Percentiles rank a stretch among this genome's conserved stretches.
Conservation (phyloP, 2,888 invertebrate genomes). For the Glyphotaelius pellucidus region DNA sequence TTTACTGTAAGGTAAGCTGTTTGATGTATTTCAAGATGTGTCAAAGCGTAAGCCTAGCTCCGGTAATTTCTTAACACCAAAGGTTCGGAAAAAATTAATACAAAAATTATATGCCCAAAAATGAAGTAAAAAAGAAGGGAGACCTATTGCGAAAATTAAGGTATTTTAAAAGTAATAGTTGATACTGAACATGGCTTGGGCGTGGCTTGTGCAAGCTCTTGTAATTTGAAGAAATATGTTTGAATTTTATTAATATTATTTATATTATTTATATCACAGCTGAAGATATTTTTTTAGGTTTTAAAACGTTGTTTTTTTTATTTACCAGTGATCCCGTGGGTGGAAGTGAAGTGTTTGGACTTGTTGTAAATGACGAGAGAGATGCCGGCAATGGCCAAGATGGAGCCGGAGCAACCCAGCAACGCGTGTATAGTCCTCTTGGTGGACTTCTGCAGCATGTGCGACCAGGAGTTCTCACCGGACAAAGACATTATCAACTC, state of each 20-base stretch:
- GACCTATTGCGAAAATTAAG: too few species aligned
- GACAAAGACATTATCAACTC: conserved; percentile 75
- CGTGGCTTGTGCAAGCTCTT: too few species aligned
- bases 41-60: too few species aligned
- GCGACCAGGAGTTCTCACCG: conserved; percentile 76
- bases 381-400: conserved; percentile 76
- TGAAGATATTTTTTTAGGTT: background rate
- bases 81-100: too few species aligned
- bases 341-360: conserved; percentile 70
- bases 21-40: too few species aligned
- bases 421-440: conserved; percentile 76
- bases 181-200: too few species aligned
- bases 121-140: too few species aligned
- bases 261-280: background rate
- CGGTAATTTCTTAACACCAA: too few species aligned
- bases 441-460: conserved; percentile 72
- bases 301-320: background rate
- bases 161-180: too few species aligned
- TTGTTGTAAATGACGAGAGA: conserved; percentile 74
- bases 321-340: conserved; percentile 76
- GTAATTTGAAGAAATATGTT: too few species aligned
- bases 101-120: too few species aligned
- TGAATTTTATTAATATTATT: background rate
- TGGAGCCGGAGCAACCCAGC: conserved; percentile 75
- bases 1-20: too few species aligned